A percentile compares a stretch with the other conserved stretches of the same genome.
Evolutionary conservation across 2,113 vertebrate genomes (phyloP).

Genomic region (Puffinus mauretanicus): DNA sequence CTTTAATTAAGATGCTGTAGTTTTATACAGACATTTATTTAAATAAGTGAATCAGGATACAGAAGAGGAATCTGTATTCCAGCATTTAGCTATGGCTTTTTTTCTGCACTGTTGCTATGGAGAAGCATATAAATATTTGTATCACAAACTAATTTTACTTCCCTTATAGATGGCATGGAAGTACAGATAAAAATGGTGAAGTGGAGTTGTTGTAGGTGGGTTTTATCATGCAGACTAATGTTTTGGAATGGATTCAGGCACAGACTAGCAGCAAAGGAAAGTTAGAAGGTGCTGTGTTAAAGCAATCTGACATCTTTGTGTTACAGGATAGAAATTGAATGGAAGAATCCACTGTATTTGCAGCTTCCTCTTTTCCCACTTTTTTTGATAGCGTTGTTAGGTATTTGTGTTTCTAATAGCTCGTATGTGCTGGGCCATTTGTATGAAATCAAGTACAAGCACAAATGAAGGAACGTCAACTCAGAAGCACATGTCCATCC

Average conservation of each 20-base stretch:
- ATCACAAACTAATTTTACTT: constrained; percentile 14
- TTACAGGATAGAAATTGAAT: background rate
- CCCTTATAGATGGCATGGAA: constrained; percentile 4
- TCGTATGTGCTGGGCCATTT: fast-evolving
- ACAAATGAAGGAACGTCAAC: background rate
- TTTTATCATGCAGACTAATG: background rate
- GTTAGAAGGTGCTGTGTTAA: background rate
- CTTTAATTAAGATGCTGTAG: background rate
- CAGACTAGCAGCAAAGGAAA: background rate
- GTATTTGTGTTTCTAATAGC: background rate
- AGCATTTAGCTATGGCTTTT: background rate
- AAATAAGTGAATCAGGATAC: background rate
- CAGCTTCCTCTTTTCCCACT: background rate
- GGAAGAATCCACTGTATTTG: background rate
- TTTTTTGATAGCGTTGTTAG: background rate
- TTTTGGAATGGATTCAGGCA: background rate
- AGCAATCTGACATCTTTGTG: background rate
- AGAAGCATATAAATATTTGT: constrained; percentile 45
- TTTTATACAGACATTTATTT: background rate
- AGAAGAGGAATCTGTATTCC: background rate
- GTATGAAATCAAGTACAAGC: background rate
- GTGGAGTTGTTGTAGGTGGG: background rate
- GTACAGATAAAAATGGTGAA: background rate
- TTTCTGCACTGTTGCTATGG: constrained; percentile 14
- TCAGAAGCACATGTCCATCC: background rate